These are phyloP conservation scores for Parnassius glacialis DNA, from an alignment of 2,888 invertebrate genomes.

Conservation along the genomic window DNA sequence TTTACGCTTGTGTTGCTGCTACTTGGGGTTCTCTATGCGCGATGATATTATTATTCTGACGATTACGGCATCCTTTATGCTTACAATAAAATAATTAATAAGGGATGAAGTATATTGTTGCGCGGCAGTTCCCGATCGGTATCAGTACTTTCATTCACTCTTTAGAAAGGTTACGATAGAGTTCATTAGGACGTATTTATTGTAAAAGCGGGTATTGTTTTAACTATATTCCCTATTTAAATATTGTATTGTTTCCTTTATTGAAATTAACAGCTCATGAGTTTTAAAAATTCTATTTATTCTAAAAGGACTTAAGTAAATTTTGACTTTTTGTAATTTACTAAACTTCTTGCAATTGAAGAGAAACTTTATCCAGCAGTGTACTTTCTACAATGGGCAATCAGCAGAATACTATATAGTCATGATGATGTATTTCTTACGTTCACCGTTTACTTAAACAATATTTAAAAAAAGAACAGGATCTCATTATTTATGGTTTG, in stretches of 20 bases:
- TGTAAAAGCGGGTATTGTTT: constrained; percentile 38
- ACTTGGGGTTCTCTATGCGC: constrained; percentile 78
- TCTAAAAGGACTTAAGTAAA: too few relatives aligned
- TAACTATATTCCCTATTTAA: constrained; percentile 18
- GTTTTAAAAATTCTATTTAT: too few relatives aligned
- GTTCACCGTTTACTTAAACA: too few relatives aligned
- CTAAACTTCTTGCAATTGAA: too few relatives aligned
- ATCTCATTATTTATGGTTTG: too few relatives aligned
- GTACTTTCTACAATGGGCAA: too few relatives aligned
- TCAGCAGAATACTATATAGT: too few relatives aligned
- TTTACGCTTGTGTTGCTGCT: constrained; percentile 79
- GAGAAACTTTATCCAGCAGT: too few relatives aligned
- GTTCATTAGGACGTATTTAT: constrained; percentile 60
- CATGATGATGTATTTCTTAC: too few relatives aligned
- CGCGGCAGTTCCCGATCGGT: constrained; percentile 70
- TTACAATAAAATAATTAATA: constrained; percentile 81
- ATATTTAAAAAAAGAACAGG: too few relatives aligned
- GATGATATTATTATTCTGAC: constrained; percentile 80
- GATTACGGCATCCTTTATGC: constrained; percentile 80
- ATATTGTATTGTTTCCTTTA: constrained; percentile 24
- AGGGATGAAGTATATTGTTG: constrained; percentile 78
- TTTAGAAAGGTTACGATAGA: constrained; percentile 63
- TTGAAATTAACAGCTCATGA: too few relatives aligned
- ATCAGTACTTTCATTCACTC: constrained; percentile 69
- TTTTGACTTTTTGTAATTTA: too few relatives aligned